Evolutionary conservation across 2,888 invertebrate species (phyloP), one percentile per base, ranked within the genome.

Genomic region (Drosophila putrida): DNA sequence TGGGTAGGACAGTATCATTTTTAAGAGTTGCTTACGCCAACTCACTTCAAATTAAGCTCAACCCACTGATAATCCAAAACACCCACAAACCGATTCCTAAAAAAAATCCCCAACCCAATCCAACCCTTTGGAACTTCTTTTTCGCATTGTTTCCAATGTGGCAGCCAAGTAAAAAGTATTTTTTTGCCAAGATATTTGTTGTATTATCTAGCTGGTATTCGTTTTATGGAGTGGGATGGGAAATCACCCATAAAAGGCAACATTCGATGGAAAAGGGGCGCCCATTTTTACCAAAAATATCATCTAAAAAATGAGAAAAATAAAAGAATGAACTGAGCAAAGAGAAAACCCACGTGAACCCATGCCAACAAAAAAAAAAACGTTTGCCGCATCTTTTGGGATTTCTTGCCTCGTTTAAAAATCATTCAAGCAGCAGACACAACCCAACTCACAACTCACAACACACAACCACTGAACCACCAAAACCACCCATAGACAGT

Each of bases 401-500:
- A 88, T 89, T 90, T 89, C 90, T 90, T 84, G 90, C 88, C 85
- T 88, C 85, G 89, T 85, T 90, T 90, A 89, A 90, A 89, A 90
- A 90, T 88, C 90, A 90, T 90, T 90, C 90, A 90, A 90, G 90
- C 88, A 84, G 82, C 89, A 90, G 83, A 89, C 90, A 79, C 86
- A 80, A 65, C 90, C 83, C 55, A 75, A 69, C 83, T 65, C 73
- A 57, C 65, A 80, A 27, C 50, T 11, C 55, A 28, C 36, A 80
- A 27, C 50, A 10, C 55, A 28, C 36, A 55, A 43, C 46, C 41
- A 38, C 47, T 25, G 28, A 39, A 33, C 25, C 27, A 28, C 13
- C 35, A 43, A 10, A 28, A n/a, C 64, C 71, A 69, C 71, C 58
- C 66, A 76, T 77, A 80, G 89, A 75, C 82, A 79, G 88, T 85